Base-by-base conservation (phyloP, 2,113 vertebrate species). In the Melanocharis versteri region DNA sequence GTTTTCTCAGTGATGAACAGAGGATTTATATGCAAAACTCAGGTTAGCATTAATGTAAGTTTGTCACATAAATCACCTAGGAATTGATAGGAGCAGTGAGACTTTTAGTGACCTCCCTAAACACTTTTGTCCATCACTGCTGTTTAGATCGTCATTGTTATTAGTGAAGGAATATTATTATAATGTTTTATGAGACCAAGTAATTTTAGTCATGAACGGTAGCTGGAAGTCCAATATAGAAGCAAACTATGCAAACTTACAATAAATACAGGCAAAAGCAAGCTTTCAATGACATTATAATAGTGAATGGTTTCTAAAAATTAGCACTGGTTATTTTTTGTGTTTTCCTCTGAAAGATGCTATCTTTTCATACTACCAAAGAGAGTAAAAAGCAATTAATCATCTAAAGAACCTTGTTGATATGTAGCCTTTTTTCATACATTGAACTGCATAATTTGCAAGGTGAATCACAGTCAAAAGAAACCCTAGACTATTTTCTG, bases 21-120 rank as follows among this genome's bases (percentile, higher is more conserved):
- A 94, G 60, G 42, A 95, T 94, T 96, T 95, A 87, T 65, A 90
- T 95, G 83, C 24, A 84, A 88, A 96, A 87, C 30, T 73, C 30
- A 69, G 11, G 82, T 91, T 90, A 94, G 13, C 28, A 24, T 72
- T 92, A 66, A 69, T 84, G 62, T 83, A 87, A 91, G 64, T 85
- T 94, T 69, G 23, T 96, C 39, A 2, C 24, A 44, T 86, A 90
- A 88, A 92, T 94, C 73, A 72, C 18, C 13, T 72, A 70, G 73
- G 7, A 60, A 83, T 75, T 87, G 37, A 39, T 45, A 70, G 72
- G 44, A 87, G 6, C 5, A 6, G 9, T 80, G 50, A 83, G 35
- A 82, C 28, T 64, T 71, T 68, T 39, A 58, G 31, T 89, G 51
- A 78, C 40, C 78, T 89, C 75, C 39, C 92, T 73, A 71, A n/a